Conservation (phyloP, 2,888 invertebrate species). For the Neoscelio sp. region DNA sequence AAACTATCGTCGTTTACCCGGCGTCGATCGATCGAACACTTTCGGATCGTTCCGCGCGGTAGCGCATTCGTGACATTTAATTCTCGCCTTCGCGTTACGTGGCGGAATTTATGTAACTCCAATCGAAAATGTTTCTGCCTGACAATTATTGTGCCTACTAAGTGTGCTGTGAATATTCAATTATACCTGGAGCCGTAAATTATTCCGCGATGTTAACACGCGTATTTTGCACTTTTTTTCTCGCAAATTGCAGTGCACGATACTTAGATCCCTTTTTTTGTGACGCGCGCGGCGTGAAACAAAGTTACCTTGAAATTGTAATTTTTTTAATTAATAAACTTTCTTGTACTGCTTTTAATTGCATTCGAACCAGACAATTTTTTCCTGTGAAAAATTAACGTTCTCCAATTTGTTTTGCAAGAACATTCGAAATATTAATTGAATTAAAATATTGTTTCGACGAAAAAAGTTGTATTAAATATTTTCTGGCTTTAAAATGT, state of each 20-base stretch:
- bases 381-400: too few relatives aligned
- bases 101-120: slow-evolving; percentile 57
- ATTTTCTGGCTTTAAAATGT: too few relatives aligned
- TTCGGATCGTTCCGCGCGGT: slow-evolving; percentile 59
- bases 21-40: slow-evolving; percentile 46
- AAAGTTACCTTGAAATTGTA: slow-evolving; percentile 41
- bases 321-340: slow-evolving; percentile 39
- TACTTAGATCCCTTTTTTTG: slow-evolving; percentile 40
- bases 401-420: too few relatives aligned
- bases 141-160: slow-evolving; percentile 63
- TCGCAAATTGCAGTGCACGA: slow-evolving; percentile 52
- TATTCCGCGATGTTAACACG: slow-evolving; percentile 59
- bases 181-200: slow-evolving; percentile 50
- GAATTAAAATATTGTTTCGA: too few relatives aligned
- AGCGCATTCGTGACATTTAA: slow-evolving; percentile 63
- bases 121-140: slow-evolving; percentile 59
- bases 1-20: too few relatives aligned
- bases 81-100: slow-evolving; percentile 58
- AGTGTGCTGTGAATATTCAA: slow-evolving; percentile 63
- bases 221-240: slow-evolving; percentile 52
- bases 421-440: too few relatives aligned
- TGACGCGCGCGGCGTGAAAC: slow-evolving; percentile 37
- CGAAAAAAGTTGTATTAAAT: too few relatives aligned
- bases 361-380: slow-evolving; percentile 8
- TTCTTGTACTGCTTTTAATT: slow-evolving; percentile 34